A percentile compares a stretch with the other conserved stretches of the same genome.
Evolutionary conservation across 2,797 vertebrate species (phyloP).

Genomic region (Prionace glauca): DNA sequence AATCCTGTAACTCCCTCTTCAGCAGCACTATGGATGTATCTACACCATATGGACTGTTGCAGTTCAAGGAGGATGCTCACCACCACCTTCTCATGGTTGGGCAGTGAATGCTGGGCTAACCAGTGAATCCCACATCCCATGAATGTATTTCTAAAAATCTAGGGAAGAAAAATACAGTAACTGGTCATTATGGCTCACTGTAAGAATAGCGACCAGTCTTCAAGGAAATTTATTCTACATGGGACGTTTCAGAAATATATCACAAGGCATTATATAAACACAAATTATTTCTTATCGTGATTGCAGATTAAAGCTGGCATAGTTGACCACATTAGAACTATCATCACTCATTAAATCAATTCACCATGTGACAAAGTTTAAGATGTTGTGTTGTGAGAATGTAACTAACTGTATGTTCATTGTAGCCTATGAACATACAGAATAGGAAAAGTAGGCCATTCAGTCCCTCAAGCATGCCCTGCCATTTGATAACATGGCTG

Average conservation of each 20-base stretch:
- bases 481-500: no score
- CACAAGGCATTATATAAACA: neutral
- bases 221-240: neutral
- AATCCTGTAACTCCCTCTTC: neutral
- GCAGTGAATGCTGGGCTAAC: neutral
- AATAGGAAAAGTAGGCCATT: no score
- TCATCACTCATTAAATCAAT: neutral
- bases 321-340: neutral
- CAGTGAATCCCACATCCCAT: neutral
- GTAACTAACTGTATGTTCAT: neutral
- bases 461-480: no score
- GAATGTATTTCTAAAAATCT: neutral
- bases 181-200: neutral
- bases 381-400: neutral
- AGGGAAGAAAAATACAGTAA: neutral
- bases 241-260: neutral
- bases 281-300: neutral
- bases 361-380: neutral
- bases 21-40: neutral
- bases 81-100: neutral
- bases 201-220: neutral
- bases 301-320: neutral
- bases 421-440: no score
- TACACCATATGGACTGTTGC: neutral
- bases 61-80: neutral